Base-by-base conservation (phyloP, 2,113 vertebrate genomes). In the Podarcis cretensis region DNA sequence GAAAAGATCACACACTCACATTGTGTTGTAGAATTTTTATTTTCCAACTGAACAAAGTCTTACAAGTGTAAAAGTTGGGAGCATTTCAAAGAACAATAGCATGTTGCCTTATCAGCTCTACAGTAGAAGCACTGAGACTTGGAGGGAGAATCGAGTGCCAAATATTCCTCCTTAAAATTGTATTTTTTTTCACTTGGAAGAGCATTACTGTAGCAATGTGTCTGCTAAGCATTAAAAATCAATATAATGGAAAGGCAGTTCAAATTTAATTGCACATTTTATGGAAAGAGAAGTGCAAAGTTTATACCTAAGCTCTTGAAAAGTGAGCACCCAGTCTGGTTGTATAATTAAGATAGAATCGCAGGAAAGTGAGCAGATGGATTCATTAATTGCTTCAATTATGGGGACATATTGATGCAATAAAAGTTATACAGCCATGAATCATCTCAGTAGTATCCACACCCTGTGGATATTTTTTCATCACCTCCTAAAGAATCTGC, bases 331-430 rank as follows among this genome's bases (percentile, higher is more conserved):
- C 27, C 74, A 6, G 69, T 88, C 3, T 86, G 40, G 65, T 43
- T 88, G 8, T 79, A 6, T 91, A 91, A 84, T 74, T 93, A 81
- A 30, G 92, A 92, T 6, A n/a, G 93, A 88, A 92, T 77, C 30
- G 89, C 73, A 43, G 54, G 87, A 94, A 87, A 85, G 59, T 83
- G 82, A 95, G 86, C 92, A 94, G 89, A 94, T 94, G 93, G 91
- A 86, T 25, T 57, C 68, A 92, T 93, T 93, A 94, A 89, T 90
- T 90, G 84, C 86, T 85, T 90, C 63, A 86, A 69, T 95, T 92
- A 85, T 81, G 85, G 5, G 14, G 1, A 89, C 73, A 23, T 89
- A 83, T 40, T 86, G 85, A 86, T 85, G 27, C 81, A 91, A 87
- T 92, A 91, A 92, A 87, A 48, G n/a, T 83, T 89, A 14, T 68